Base-by-base conservation (phyloP, 35 echinoderm and acorn worm species). In the Patiria miniata region DNA sequence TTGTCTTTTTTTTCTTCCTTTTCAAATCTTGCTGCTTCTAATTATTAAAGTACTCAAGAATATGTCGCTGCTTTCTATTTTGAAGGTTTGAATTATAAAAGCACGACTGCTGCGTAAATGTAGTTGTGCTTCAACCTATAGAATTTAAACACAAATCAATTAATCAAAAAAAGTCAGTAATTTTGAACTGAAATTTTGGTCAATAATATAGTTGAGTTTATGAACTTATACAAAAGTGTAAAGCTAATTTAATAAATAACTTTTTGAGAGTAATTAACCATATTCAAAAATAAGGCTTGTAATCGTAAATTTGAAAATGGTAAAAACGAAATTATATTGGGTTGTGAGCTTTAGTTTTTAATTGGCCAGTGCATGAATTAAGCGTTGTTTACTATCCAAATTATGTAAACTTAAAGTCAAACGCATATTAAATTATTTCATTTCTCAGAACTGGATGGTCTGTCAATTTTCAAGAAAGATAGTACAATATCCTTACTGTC, bases 61-160 rank as follows among this genome's bases (percentile, higher is more conserved):
- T 60, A n/a, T 60, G 57, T 60, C 28, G 57, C 57, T 60, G 57
- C 57, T 60, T n/a, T n/a, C n/a, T n/a, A n/a, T n/a, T n/a, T n/a
- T n/a, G n/a, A n/a, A n/a, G n/a, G n/a, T n/a, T n/a, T n/a, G n/a
- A n/a, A n/a, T n/a, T n/a, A n/a, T n/a, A n/a, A n/a, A n/a, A n/a
- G n/a, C n/a, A n/a, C n/a, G n/a, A n/a, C n/a, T n/a, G n/a, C n/a
- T n/a, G n/a, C n/a, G n/a, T n/a, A n/a, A n/a, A 60, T 26, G 5
- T 60, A 26, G 19, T 5, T 60, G 28, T 60, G 19, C 57, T 60
- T 18, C 28, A 18, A 60, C 19, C 19, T 26, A 7, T 60, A 60
- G 28, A 60, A n/a, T 26, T 60, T 0, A 60, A 60, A n/a, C 28
- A n/a, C 28, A n/a, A 60, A 60, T 60, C 28, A 60, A 14, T n/a